A percentile compares a stretch with the other conserved stretches of the same genome.
These are phyloP conservation scores for Perdix hodgsoniae DNA, from an alignment of 2,797 vertebrate species.

Conservation along the genomic window DNA sequence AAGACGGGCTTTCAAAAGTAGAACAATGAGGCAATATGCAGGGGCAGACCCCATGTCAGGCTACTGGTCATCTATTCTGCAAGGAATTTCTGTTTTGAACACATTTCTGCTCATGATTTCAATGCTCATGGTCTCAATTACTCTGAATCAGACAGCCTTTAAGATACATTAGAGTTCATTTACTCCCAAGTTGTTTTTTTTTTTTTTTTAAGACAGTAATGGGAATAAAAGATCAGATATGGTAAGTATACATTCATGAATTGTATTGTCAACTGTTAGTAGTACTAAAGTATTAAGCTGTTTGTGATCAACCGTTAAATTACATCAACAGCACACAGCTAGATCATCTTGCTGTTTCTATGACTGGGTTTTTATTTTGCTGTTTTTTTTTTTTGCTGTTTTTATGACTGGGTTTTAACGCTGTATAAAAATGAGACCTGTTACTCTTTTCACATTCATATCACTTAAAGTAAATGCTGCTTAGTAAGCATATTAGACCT, in stretches of 20 bases:
- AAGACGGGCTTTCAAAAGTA: not conserved
- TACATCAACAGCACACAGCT: not conserved
- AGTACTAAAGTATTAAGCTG: not conserved
- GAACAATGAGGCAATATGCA: not conserved
- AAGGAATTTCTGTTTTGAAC: not conserved
- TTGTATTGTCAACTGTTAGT: not conserved
- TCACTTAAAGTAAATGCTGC: not conserved
- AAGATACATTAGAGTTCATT: not conserved
- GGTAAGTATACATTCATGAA: not conserved
- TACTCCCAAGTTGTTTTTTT: not conserved
- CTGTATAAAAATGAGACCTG: not conserved
- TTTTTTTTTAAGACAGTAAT: not conserved
- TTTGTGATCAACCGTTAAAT: conserved; percentile 4
- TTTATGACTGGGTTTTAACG: not conserved
- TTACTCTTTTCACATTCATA: not conserved
- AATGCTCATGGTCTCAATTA: not conserved
- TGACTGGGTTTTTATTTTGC: not conserved
- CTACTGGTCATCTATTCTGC: not conserved
- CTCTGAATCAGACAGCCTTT: not conserved
- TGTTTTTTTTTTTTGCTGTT: too few species aligned
- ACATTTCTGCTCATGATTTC: not conserved
- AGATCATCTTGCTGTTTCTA: not conserved
- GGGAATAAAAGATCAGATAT: not conserved
- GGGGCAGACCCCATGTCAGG: not conserved
- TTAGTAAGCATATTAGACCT: too few species aligned